Base-by-base conservation (phyloP, 2,113 vertebrate species). In the Acanthochromis polyacanthus region DNA sequence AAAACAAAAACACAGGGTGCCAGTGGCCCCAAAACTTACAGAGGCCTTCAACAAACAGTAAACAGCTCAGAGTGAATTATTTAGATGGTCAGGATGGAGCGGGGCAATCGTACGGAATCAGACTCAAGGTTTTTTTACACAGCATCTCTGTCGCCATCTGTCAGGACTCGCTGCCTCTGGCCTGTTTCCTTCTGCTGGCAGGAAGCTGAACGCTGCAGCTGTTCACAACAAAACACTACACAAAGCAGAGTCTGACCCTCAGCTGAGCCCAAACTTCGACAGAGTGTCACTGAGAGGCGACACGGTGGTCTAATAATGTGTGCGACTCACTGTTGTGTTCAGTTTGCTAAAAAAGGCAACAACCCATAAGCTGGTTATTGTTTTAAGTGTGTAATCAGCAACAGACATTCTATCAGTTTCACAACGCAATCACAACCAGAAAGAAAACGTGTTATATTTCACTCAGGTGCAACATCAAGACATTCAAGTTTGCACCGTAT, bases 191-290 rank as follows among this genome's bases (percentile, higher is more conserved):
- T 73, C 64, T 56, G 14, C 64, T 61, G 73, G 65, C 62, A 78
- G 69, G 74, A 69, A 82, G 80, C 30, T 71, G 80, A 82, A 65
- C 38, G 68, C 14, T 66, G 71, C 81, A 82, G 76, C 79, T 78
- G 75, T 59, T 80, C 48, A 19, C 53, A 60, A 74, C 67, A 79
- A 70, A 74, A 75, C 45, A 55, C 45, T 61, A 50, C 51, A 15
- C 45, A 68, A 32, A 76, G 7, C 3, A 65, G 58, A 51, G 16
- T 38, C 25, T 30, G 10, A 43, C 51, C 20, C 51, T 56, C 32
- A 14, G 3, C 58, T 2, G 38, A 50, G 60, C 20, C 53, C 61
- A 22, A 40, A 45, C 45, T 19, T 15, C 48, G 5, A 50, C 16
- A 19, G 48, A 50, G 16, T 8, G 7, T 16, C 48, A n/a, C 48